Percentiles rank a stretch among this genome's conserved stretches.
These are phyloP conservation scores for Pipistrellus pygmaeus DNA, from an alignment of 2,797 vertebrate species.

Conservation along the genomic window DNA sequence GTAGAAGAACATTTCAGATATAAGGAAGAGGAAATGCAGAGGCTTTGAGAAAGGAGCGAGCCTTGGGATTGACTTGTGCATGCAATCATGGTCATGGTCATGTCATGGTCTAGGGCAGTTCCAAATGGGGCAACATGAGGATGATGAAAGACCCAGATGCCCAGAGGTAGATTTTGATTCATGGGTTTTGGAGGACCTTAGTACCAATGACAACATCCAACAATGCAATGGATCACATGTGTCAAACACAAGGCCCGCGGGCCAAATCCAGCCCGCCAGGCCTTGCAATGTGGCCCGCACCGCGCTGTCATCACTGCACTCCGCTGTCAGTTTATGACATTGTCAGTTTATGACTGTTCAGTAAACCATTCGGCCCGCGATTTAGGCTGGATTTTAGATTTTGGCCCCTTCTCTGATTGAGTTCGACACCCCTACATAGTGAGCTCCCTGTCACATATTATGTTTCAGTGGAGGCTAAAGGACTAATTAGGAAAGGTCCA, in stretches of 20 bases:
- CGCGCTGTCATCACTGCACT: too few species aligned
- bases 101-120: not conserved
- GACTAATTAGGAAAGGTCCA: not conserved
- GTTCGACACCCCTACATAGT: too few species aligned
- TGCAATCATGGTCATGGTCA: too few species aligned
- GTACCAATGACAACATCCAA: not conserved
- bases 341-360: too few species aligned
- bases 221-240: not conserved
- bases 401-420: too few species aligned
- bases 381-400: too few species aligned
- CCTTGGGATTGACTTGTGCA: too few species aligned
- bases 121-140: not conserved
- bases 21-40: conserved; percentile 31
- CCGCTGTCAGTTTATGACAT: too few species aligned
- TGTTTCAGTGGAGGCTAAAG: not conserved
- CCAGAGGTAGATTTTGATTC: conserved; percentile 10
- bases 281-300: too few species aligned
- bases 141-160: not conserved
- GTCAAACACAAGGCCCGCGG: too few species aligned
- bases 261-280: too few species aligned
- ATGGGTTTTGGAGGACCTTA: not conserved
- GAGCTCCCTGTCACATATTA: not conserved
- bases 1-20: not conserved
- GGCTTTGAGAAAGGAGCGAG: not conserved
- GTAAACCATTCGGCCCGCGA: too few species aligned